Base-by-base conservation (phyloP, 1,140 invertebrate species). In the Bactericera cockerelli region DNA sequence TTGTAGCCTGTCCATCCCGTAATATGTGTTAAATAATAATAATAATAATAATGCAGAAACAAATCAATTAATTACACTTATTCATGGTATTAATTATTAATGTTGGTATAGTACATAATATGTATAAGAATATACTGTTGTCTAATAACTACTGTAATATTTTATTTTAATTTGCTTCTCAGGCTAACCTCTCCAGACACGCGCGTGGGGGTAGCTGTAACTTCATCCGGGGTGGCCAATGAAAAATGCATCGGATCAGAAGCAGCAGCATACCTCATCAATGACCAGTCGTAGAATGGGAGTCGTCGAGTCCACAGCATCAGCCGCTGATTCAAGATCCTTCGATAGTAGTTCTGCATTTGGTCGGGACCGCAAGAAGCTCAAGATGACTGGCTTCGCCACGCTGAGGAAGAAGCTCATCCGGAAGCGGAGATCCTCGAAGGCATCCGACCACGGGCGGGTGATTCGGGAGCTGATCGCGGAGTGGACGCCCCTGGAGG, bases 391-490 rank as follows among this genome's bases (percentile, higher is more conserved):
- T 39, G 86, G 86, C 39, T 87, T 91, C 70, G 85, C 87, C 22
- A 90, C 87, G 3, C 71, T 91, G 11, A 78, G 86, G 38, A 87
- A 87, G 65, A 88, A 89, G 67, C 81, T 90, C 62, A 86, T 86
- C 63, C 72, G 85, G 58, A 76, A 84, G 57, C 73, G 86, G 57
- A 77, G 86, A 53, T 85, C 84, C 26, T 89, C 86, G 54, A 89
- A 89, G 67, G 81, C 82, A 4, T 85, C 82, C 70, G 90, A 95
- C 74, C 89, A 94, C 74, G 86, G 86, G 14, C 81, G 89, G 62
- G 84, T 89, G 64, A 78, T 94, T 63, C 75, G 89, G 33, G 87
- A 92, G 61, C 78, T 93, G 67, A 83, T 93, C n/a, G 78, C 81
- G 3, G 80, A 83, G 58, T 94, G 91, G 90, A 83, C 81, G 61